Evolutionary conservation across 2,113 vertebrate species (phyloP).

Genomic region (Chaenogobius annularis): DNA sequence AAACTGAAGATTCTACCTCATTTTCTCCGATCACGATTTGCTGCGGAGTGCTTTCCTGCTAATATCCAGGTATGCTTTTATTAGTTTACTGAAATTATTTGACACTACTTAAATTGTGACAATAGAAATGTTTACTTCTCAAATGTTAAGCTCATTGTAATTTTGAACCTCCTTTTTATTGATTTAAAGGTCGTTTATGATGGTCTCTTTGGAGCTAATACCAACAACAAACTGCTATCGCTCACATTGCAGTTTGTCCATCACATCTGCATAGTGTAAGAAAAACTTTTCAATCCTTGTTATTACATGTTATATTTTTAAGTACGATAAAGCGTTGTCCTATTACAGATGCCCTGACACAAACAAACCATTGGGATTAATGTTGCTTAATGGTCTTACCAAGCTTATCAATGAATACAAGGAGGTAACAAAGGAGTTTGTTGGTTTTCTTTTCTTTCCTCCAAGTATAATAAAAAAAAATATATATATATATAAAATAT

Average conservation of each 20-base stretch:
- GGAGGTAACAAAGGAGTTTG: slow-evolving; percentile 80
- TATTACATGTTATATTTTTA: neutral
- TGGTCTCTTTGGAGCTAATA: slow-evolving; percentile 93
- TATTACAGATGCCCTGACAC: slow-evolving; percentile 89
- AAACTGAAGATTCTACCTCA: slow-evolving; percentile 98
- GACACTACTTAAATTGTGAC: neutral
- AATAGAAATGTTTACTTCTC: neutral
- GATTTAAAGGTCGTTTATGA: slow-evolving; percentile 91
- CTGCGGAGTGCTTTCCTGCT: slow-evolving; percentile 93
- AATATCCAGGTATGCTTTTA: slow-evolving; percentile 88
- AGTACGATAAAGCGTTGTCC: neutral
- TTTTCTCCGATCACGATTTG: slow-evolving; percentile 90
- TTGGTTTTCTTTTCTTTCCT: no score
- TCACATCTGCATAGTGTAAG: slow-evolving; percentile 97
- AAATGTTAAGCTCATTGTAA: neutral
- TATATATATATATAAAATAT: no score
- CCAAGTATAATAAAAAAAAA: no score
- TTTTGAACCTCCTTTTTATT: slow-evolving; percentile 13
- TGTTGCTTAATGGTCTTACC: slow-evolving; percentile 98
- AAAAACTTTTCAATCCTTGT: slow-evolving; percentile 21
- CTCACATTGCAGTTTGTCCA: slow-evolving; percentile 96
- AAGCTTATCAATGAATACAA: slow-evolving; percentile 98
- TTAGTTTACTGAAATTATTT: neutral
- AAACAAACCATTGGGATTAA: slow-evolving; percentile 96
- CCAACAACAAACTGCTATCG: slow-evolving; percentile 93